These are phyloP conservation scores for Drosophila buzzatii DNA, from an alignment of 2,888 invertebrate species.

Conservation along the genomic window DNA sequence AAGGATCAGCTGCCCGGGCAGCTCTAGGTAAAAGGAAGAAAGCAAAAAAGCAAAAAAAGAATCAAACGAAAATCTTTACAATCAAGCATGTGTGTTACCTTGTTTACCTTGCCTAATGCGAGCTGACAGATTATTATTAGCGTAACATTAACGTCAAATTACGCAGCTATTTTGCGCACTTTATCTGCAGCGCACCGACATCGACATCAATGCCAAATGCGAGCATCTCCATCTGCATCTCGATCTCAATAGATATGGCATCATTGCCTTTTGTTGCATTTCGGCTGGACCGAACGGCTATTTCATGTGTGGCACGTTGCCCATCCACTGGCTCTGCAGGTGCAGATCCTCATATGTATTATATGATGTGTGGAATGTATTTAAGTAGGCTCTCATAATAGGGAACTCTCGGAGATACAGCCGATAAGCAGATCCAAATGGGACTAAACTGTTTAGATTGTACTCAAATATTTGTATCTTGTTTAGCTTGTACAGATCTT, in stretches of 20 bases:
- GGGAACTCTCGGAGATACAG: not conserved
- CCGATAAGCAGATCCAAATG: not conserved
- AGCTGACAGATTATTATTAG: slow-evolving; percentile 83
- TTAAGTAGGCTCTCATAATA: not conserved
- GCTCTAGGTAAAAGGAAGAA: slow-evolving; percentile 24
- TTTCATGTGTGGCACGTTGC: slow-evolving; percentile 17
- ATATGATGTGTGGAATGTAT: not conserved
- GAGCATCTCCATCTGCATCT: slow-evolving; percentile 18
- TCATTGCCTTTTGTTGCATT: slow-evolving; percentile 28
- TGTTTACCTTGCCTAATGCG: slow-evolving; percentile 59
- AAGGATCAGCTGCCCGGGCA: slow-evolving; percentile 51
- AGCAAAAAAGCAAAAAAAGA: not conserved
- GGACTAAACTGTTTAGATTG: not conserved
- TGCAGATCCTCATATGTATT: slow-evolving; percentile 9
- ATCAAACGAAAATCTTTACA: slow-evolving; percentile 12
- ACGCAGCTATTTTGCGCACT: slow-evolving; percentile 78
- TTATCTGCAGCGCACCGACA: slow-evolving; percentile 54
- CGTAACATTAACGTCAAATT: slow-evolving; percentile 84
- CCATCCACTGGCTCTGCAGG: slow-evolving; percentile 8
- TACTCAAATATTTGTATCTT: not conserved
- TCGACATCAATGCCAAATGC: slow-evolving; percentile 38
- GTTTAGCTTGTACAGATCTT: not conserved
- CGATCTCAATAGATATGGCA: slow-evolving; percentile 14
- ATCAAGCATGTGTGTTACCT: slow-evolving; percentile 22
- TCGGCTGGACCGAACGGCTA: slow-evolving; percentile 25